Percentiles rank a stretch among this genome's conserved stretches.
phyloP scores from a whole-genome alignment of 2,113 vertebrate species.

The Hemicordylus capensis region DNA sequence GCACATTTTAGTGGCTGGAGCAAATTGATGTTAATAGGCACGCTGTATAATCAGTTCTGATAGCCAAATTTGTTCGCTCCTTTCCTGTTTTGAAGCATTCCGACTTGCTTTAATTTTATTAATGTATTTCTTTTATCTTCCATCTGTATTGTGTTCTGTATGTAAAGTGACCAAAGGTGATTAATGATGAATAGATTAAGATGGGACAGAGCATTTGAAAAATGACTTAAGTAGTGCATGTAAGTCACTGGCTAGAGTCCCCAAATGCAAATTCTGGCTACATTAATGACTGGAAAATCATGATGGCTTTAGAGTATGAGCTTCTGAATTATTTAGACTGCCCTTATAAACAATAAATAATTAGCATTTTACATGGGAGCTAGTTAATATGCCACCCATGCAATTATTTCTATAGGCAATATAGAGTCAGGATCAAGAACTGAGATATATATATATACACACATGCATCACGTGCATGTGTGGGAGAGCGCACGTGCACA shows the following conservation, averaged over 20 bases:
- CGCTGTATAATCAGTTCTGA: constrained; percentile 65
- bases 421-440: constrained; percentile 36
- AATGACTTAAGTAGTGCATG: constrained; percentile 82
- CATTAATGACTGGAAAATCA: constrained; percentile 86
- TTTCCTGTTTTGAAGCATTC: constrained; percentile 77
- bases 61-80: constrained; percentile 60
- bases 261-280: constrained; percentile 85
- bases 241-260: constrained; percentile 83
- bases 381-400: constrained; percentile 63
- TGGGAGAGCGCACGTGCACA: no score
- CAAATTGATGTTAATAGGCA: constrained; percentile 51
- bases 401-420: constrained; percentile 61
- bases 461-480: no score
- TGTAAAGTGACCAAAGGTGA: constrained; percentile 85
- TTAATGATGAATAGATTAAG: constrained; percentile 86
- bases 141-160: constrained; percentile 82
- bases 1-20: constrained; percentile 27
- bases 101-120: constrained; percentile 76
- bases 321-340: constrained; percentile 73
- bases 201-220: constrained; percentile 84
- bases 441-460: constrained; percentile 8
- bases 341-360: constrained; percentile 84
- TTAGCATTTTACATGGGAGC: constrained; percentile 68
- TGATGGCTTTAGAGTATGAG: constrained; percentile 66
- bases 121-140: constrained; percentile 86